Conservation (phyloP, 2,888 invertebrate genomes). For the Acronicta leporina region DNA sequence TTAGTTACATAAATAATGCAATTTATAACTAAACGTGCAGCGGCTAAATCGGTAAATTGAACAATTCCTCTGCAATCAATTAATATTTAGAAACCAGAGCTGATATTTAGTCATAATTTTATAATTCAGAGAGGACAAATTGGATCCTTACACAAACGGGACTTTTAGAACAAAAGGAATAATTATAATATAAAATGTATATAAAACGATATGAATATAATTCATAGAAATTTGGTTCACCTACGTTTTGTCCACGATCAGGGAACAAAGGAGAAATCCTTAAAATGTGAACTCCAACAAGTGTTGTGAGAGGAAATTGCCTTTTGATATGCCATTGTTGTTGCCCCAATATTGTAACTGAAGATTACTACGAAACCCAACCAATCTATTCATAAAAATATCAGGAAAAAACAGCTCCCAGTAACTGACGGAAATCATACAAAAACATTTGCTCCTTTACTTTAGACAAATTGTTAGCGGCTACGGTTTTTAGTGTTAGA, state of each 20-base stretch:
- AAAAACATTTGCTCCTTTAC: no score
- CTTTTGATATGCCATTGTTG: conserved; percentile 59
- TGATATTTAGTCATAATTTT: no score
- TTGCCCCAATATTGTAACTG: conserved; percentile 37
- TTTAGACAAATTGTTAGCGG: no score
- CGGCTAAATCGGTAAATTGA: no score
- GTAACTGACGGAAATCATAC: not conserved
- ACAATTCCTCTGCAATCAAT: no score
- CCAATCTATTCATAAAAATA: conserved; percentile 2
- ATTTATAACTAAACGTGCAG: no score
- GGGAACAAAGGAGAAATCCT: conserved; percentile 42
- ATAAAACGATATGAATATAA: conserved; percentile 8
- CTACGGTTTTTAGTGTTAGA: no score
- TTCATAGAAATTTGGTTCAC: conserved; percentile 15
- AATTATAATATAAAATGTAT: conserved; percentile 16
- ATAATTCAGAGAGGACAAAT: no score
- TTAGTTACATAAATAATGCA: no score
- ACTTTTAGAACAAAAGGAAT: conserved; percentile 9
- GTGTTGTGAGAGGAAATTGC: conserved; percentile 59
- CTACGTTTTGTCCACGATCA: conserved; percentile 18
- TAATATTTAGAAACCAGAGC: no score
- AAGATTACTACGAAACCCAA: conserved; percentile 22
- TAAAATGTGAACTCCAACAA: conserved; percentile 54
- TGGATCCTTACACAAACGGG: not conserved
- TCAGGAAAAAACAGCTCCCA: not conserved